Evolutionary conservation across 2,888 invertebrate species (phyloP).

Genomic region (Eupithecia subfuscata): DNA sequence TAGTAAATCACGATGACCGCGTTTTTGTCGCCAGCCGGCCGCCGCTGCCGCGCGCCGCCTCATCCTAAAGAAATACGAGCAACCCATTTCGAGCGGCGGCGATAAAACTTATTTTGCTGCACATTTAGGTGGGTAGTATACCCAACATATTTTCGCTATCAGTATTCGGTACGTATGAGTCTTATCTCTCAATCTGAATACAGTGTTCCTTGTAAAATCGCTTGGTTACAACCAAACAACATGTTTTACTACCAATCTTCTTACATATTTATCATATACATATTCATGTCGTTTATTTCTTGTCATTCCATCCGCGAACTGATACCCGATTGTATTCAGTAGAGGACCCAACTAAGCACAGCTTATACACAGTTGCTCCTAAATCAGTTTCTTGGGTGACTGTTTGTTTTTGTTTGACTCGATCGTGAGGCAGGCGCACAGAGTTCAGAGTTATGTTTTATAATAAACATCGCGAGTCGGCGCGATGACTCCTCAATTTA

Average conservation of each 20-base stretch:
- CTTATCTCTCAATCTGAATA: slow-evolving; percentile 73
- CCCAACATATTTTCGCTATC: slow-evolving; percentile 57
- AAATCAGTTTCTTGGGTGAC: slow-evolving; percentile 30
- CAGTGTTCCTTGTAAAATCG: slow-evolving; percentile 70
- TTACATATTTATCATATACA: slow-evolving; percentile 26
- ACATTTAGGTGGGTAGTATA: slow-evolving; percentile 49
- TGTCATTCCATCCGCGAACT: slow-evolving; percentile 7
- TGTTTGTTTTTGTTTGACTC: slow-evolving; percentile 28
- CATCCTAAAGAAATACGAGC: slow-evolving; percentile 32
- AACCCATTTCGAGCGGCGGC: slow-evolving; percentile 23
- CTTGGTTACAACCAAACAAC: slow-evolving; percentile 65
- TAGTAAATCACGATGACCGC: slow-evolving; percentile 24
- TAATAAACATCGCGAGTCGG: slow-evolving; percentile 51
- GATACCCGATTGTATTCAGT: slow-evolving; percentile 16
- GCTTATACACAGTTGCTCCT: not conserved
- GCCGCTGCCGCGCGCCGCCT: not conserved
- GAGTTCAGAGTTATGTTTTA: slow-evolving; percentile 40
- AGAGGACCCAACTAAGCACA: not conserved
- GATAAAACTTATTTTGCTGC: slow-evolving; percentile 52
- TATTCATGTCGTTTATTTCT: slow-evolving; percentile 18
- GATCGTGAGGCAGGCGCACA: slow-evolving; percentile 27
- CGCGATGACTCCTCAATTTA: slow-evolving; percentile 61
- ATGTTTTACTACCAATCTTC: slow-evolving; percentile 55
- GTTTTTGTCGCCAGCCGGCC: slow-evolving; percentile 22
- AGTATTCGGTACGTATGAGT: slow-evolving; percentile 25